Evolutionary conservation across 2,113 vertebrate species (phyloP).

Genomic region (Campylomormyrus numenius): DNA sequence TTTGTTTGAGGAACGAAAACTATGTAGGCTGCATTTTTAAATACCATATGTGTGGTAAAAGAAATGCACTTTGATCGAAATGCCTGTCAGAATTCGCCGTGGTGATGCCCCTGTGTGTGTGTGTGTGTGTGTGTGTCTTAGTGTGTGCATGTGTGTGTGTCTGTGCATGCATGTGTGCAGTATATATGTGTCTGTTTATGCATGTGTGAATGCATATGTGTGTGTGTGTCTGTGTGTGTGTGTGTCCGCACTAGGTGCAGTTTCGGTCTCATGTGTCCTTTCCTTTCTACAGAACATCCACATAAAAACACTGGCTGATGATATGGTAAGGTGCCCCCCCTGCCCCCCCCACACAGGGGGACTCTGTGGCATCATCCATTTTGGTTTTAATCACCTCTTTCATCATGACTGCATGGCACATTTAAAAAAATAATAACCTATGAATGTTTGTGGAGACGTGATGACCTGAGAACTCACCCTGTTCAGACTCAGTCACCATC

Average conservation of each 20-base stretch:
- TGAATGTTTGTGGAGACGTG: slow-evolving; percentile 48
- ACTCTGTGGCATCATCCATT: slow-evolving; percentile 36
- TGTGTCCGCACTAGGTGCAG: slow-evolving; percentile 41
- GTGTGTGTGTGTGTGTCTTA: too few relatives aligned
- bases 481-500: not conserved
- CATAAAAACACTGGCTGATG: slow-evolving; percentile 99
- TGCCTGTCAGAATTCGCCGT: not conserved
- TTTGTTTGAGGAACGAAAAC: not conserved
- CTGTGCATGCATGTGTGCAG: slow-evolving; percentile 18
- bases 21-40: not conserved
- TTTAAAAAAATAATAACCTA: slow-evolving; percentile 27
- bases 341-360: not conserved
- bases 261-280: slow-evolving; percentile 64
- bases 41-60: not conserved
- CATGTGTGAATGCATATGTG: slow-evolving; percentile 14
- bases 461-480: not conserved
- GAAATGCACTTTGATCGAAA: not conserved
- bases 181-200: slow-evolving; percentile 27
- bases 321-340: slow-evolving; percentile 86
- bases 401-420: slow-evolving; percentile 39
- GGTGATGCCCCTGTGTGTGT: not conserved
- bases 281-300: slow-evolving; percentile 96
- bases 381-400: slow-evolving; percentile 53
- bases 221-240: not conserved
- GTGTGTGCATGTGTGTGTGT: not conserved